These are phyloP conservation scores for Sphaerophoria rueppellii DNA, from an alignment of 2,888 invertebrate genomes.

Conservation along the genomic window DNA sequence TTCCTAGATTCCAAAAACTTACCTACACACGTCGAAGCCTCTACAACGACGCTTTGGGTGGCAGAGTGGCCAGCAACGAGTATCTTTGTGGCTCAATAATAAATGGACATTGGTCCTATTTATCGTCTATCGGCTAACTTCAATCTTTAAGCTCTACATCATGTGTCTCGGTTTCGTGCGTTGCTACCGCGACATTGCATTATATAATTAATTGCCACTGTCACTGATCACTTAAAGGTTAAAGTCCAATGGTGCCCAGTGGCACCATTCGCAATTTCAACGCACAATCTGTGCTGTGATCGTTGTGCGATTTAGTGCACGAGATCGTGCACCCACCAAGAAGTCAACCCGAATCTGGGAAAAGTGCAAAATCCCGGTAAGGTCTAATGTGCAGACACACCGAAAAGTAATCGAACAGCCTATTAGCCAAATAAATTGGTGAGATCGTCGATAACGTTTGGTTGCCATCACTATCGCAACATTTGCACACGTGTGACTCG, in stretches of 20 bases:
- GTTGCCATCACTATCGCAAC: background rate
- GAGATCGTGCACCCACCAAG: constrained; percentile 20
- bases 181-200: constrained; percentile 36
- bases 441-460: constrained; percentile 31
- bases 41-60: constrained; percentile 60
- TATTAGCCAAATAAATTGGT: constrained; percentile 64
- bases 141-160: constrained; percentile 41
- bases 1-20: constrained; percentile 42
- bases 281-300: constrained; percentile 21
- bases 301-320: background rate
- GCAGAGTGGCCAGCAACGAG: constrained; percentile 21
- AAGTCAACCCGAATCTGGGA: background rate
- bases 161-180: constrained; percentile 39
- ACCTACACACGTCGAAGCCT: constrained; percentile 12
- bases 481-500: background rate
- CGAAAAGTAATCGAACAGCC: constrained; percentile 21
- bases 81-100: constrained; percentile 61
- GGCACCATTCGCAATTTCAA: constrained; percentile 44
- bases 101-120: constrained; percentile 58
- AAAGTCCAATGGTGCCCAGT: constrained; percentile 10
- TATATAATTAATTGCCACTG: constrained; percentile 59
- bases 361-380: constrained; percentile 41
- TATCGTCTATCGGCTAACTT: constrained; percentile 60
- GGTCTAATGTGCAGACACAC: constrained; percentile 50
- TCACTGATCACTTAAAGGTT: constrained; percentile 51